Base-by-base conservation (phyloP, 1,140 invertebrate species). In the Homalodisca vitripennis region DNA sequence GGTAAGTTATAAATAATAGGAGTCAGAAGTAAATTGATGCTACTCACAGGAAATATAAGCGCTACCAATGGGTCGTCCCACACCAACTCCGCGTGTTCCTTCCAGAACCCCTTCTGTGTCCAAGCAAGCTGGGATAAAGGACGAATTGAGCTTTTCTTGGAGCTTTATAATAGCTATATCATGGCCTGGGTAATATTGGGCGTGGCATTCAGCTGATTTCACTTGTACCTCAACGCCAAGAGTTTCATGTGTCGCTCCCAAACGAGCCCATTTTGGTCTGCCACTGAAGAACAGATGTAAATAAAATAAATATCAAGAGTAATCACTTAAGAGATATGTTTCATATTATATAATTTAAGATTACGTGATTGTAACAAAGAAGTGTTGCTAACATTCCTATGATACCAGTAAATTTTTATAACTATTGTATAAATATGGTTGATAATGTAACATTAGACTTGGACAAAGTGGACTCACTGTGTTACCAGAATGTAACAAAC, bases 141-240 rank as follows among this genome's bases (percentile, higher is more conserved):
- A 60, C 3, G 55, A 60, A 26, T 60, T 60, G 14, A 60, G 55
- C 10, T n/a, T 60, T 13, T 60, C 14, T 60, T 60, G 26, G 27
- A 60, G 55, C 55, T 60, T 60, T 22, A 60, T n/a, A 26, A 60
- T 10, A 27, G 55, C 55, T 2, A 60, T 60, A 26, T 60, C 55
- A 29, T 60, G 22, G 14, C 55, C 55, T n/a, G 55, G 55, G 26
- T 29, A 10, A n/a, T 60, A 60, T 10, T 30, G 24, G 13, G 55
- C 22, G 55, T 60, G 55, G 29, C 55, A 60, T 26, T 22, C 22
- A 6, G 55, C 26, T 3, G 14, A 13, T 26, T 60, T 60, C 2
- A 60, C 55, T 30, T 60, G 22, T 13, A 60, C 27, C 55, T 60
- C 55, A 2, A 60, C 55, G 2, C 55, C 55, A 22, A 60, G 26